Percentiles rank a stretch among this genome's conserved stretches.
These are phyloP conservation scores for Molossus alvarezi DNA, from an alignment of 2,797 vertebrate species.

Conservation along the genomic window DNA sequence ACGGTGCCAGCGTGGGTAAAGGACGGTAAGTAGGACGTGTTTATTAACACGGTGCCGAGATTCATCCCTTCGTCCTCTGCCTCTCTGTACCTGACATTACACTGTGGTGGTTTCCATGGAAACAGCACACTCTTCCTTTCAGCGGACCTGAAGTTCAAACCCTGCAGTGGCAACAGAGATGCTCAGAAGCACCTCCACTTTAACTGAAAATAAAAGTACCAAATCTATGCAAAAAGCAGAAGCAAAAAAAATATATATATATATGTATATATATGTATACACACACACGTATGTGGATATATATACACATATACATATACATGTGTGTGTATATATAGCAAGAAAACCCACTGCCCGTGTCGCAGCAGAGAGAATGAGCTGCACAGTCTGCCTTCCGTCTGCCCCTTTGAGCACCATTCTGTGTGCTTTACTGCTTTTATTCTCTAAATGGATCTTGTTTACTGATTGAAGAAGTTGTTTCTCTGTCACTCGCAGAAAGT, in stretches of 20 bases:
- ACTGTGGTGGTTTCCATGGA: slow-evolving; percentile 90
- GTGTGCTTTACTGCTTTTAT: slow-evolving; percentile 69
- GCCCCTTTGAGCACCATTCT: background rate
- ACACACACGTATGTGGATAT: no score
- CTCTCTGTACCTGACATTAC: slow-evolving; percentile 91
- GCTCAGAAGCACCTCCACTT: slow-evolving; percentile 91
- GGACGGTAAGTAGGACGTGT: slow-evolving; percentile 89
- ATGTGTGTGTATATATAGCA: background rate
- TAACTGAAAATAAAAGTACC: slow-evolving; percentile 89
- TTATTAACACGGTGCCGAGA: slow-evolving; percentile 92
- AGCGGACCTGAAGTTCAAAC: slow-evolving; percentile 92
- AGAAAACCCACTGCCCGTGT: slow-evolving; percentile 66
- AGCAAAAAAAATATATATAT: slow-evolving; percentile 15
- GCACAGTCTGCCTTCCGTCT: slow-evolving; percentile 22
- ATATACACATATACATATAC: no score
- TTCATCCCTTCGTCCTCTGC: slow-evolving; percentile 90
- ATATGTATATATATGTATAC: no score
- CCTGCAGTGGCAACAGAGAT: slow-evolving; percentile 91
- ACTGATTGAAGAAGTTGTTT: slow-evolving; percentile 74
- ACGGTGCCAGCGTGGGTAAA: slow-evolving; percentile 83
- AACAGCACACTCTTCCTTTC: slow-evolving; percentile 91
- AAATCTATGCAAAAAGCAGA: slow-evolving; percentile 87
- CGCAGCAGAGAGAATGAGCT: slow-evolving; percentile 57
- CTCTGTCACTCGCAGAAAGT: slow-evolving; percentile 26
- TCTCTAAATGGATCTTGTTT: slow-evolving; percentile 63